These are phyloP conservation scores for Linyphia triangularis DNA, from an alignment of 2,888 invertebrate genomes.

Conservation along the genomic window DNA sequence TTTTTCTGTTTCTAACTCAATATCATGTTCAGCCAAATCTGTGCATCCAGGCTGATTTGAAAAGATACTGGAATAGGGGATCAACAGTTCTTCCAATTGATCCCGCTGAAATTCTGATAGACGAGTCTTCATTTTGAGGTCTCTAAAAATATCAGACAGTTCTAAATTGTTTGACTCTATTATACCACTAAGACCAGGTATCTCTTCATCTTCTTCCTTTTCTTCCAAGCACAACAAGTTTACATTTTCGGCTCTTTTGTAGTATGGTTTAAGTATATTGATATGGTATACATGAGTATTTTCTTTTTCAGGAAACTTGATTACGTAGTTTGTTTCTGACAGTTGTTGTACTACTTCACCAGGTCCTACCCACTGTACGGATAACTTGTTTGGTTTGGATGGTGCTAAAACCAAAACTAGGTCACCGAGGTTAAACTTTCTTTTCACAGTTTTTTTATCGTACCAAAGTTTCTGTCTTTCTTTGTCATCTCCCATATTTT, in stretches of 20 bases:
- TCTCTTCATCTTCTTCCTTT: not conserved
- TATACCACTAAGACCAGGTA: not conserved
- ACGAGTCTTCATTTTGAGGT: not conserved
- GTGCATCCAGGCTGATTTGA: slow-evolving; percentile 32
- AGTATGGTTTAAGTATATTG: slow-evolving; percentile 35
- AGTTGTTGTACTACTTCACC: not conserved
- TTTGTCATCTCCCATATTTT: not conserved
- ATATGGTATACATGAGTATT: slow-evolving; percentile 21
- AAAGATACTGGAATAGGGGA: not conserved
- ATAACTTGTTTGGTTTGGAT: slow-evolving; percentile 16
- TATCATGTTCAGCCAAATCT: slow-evolving; percentile 22
- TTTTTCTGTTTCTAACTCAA: slow-evolving; percentile 19
- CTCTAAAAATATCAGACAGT: not conserved
- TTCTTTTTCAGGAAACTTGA: slow-evolving; percentile 7
- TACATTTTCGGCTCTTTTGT: slow-evolving; percentile 7
- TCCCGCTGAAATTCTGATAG: not conserved
- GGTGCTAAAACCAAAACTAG: slow-evolving; percentile 16
- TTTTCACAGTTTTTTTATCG: not conserved
- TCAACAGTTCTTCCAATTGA: not conserved
- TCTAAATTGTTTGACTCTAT: not conserved
- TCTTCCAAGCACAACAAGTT: not conserved
- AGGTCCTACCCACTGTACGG: slow-evolving; percentile 18
- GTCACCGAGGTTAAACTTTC: slow-evolving; percentile 16
- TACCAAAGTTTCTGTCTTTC: slow-evolving; percentile 17
- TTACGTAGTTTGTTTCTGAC: slow-evolving; percentile 3